phyloP scores from a whole-genome alignment of 1,140 invertebrate species.

The Diorhabda carinulata region DNA sequence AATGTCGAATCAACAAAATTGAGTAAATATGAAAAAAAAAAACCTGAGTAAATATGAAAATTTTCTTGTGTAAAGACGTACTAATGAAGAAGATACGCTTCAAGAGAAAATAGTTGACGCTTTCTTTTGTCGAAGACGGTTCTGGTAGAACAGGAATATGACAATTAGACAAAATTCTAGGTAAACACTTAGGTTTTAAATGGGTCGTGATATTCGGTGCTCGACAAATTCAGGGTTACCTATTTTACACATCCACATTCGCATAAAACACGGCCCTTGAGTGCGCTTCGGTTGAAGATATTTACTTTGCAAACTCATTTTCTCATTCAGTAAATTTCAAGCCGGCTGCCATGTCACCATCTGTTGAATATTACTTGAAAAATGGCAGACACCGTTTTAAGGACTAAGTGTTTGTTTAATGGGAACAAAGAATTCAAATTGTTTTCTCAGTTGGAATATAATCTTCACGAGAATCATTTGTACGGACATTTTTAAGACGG shows the following conservation, averaged over 20 bases:
- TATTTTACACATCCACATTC: constrained; percentile 15
- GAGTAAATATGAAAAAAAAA: too few species aligned
- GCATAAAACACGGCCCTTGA: constrained; percentile 20
- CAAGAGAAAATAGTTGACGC: too few species aligned
- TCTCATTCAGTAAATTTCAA: constrained; percentile 4
- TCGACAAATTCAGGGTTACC: constrained; percentile 23
- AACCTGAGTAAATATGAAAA: too few species aligned
- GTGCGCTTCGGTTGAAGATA: constrained; percentile 9
- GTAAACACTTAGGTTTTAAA: constrained; percentile 26
- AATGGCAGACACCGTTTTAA: not conserved
- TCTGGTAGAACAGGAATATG: not conserved
- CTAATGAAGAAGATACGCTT: too few species aligned
- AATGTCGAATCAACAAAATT: too few species aligned
- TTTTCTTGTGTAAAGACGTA: too few species aligned
- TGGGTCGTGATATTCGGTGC: constrained; percentile 24
- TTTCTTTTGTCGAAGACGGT: too few species aligned
- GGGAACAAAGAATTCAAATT: too few species aligned
- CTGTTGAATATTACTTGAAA: constrained; percentile 3
- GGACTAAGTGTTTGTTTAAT: too few species aligned
- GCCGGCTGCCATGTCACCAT: not conserved
- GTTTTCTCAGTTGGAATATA: too few species aligned
- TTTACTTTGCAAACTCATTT: constrained; percentile 20
- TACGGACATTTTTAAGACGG: too few species aligned
- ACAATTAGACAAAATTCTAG: constrained; percentile 23
- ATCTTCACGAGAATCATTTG: too few species aligned